Evolutionary conservation across 2,888 invertebrate species (phyloP).

Genomic region (Drosophila buzzatii): DNA sequence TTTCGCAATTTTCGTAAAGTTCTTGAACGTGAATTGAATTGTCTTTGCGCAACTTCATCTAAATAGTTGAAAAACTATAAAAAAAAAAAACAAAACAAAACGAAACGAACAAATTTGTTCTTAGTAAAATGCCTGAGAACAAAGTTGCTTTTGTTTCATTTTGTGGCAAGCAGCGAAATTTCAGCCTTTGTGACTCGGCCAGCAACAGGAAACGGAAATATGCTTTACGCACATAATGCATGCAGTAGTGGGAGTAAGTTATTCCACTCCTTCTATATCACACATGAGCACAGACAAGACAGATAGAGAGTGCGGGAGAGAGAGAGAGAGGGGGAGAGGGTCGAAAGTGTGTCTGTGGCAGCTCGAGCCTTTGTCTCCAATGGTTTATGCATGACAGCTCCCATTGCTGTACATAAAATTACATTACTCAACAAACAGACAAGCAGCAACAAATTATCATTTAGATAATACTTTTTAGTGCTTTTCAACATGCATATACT

Average conservation of each 20-base stretch:
- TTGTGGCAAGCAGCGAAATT: conserved; percentile 21
- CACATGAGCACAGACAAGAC: conserved; percentile 9
- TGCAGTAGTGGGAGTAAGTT: conserved; percentile 25
- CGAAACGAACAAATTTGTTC: background rate
- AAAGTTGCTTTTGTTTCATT: conserved; percentile 49
- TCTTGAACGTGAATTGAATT: conserved; percentile 44
- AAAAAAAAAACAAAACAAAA: background rate
- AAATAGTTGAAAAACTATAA: conserved; percentile 34
- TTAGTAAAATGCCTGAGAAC: conserved; percentile 11
- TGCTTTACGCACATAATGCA: conserved; percentile 62
- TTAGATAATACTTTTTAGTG: conserved; percentile 81
- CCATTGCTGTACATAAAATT: conserved; percentile 71
- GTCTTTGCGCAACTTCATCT: conserved; percentile 46
- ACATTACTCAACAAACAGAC: conserved; percentile 77
- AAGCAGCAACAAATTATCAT: conserved; percentile 76
- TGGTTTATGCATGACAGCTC: conserved; percentile 64
- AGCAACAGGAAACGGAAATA: conserved; percentile 62
- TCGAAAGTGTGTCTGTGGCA: conserved; percentile 13
- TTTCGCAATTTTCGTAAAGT: conserved; percentile 32
- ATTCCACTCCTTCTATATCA: background rate
- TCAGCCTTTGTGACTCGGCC: conserved; percentile 36
- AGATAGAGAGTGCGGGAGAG: background rate
- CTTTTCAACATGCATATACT: conserved; percentile 60
- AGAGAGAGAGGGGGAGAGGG: background rate
- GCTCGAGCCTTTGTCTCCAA: conserved; percentile 54